These are phyloP conservation scores for Caloenas nicobarica DNA, from an alignment of 2,113 vertebrate species.

Conservation along the genomic window DNA sequence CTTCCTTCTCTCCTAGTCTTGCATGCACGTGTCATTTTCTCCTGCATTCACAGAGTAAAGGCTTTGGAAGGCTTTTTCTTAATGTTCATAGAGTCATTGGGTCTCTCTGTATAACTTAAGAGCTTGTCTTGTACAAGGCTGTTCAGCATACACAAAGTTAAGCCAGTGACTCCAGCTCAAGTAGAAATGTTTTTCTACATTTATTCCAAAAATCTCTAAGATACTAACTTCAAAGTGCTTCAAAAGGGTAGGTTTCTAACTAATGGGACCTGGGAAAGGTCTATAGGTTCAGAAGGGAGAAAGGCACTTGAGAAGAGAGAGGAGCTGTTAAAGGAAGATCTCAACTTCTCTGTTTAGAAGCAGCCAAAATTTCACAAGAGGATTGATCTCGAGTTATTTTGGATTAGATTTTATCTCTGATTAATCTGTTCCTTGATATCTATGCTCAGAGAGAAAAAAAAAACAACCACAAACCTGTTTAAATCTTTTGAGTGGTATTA, in stretches of 20 bases:
- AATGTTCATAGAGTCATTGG: fast-evolving
- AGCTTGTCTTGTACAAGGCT: background rate
- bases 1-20: background rate
- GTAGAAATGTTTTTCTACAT: background rate
- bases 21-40: background rate
- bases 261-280: background rate
- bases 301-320: background rate
- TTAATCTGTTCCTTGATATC: background rate
- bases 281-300: background rate
- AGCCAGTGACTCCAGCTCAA: background rate
- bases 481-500: background rate
- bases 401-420: background rate
- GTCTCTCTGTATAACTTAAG: background rate
- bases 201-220: background rate
- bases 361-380: background rate
- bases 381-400: background rate
- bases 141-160: background rate
- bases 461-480: background rate
- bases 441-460: background rate
- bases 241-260: background rate
- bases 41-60: background rate
- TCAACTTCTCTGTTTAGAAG: background rate
- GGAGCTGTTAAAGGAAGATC: background rate
- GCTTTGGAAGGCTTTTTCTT: background rate
- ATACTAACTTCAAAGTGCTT: background rate